These are phyloP conservation scores for Amphipyra berbera DNA, from an alignment of 2,888 invertebrate species.

Conservation along the genomic window DNA sequence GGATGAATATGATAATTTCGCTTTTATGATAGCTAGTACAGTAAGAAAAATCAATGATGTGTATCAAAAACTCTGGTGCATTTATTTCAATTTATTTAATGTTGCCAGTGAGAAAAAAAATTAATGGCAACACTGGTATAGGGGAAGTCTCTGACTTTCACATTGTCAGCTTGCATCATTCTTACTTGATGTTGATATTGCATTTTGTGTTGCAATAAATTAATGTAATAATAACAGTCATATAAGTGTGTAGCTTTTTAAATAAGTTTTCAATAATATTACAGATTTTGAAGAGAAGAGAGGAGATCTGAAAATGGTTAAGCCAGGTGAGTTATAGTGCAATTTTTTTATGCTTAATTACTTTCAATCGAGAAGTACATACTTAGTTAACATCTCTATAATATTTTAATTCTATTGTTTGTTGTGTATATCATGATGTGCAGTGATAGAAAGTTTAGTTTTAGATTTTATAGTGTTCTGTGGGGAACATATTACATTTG, in stretches of 20 bases:
- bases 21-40: no score
- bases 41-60: no score
- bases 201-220: no score
- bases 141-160: constrained; percentile 35
- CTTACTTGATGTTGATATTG: neutral
- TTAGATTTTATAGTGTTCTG: no score
- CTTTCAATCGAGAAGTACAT: no score
- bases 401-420: no score
- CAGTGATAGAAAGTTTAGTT: no score
- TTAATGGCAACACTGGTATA: constrained; percentile 10
- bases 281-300: constrained; percentile 24
- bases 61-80: no score
- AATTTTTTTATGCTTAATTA: neutral
- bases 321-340: constrained; percentile 42
- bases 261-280: neutral
- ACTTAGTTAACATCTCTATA: no score
- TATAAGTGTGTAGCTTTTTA: neutral
- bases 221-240: neutral
- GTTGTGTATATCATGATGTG: no score
- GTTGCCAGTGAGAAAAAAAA: neutral
- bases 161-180: constrained; percentile 17
- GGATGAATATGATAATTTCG: no score
- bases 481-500: no score
- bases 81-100: neutral
- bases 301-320: constrained; percentile 35